These are phyloP conservation scores for Pogonocherus hispidulus DNA, from an alignment of 2,888 invertebrate species.

Conservation along the genomic window DNA sequence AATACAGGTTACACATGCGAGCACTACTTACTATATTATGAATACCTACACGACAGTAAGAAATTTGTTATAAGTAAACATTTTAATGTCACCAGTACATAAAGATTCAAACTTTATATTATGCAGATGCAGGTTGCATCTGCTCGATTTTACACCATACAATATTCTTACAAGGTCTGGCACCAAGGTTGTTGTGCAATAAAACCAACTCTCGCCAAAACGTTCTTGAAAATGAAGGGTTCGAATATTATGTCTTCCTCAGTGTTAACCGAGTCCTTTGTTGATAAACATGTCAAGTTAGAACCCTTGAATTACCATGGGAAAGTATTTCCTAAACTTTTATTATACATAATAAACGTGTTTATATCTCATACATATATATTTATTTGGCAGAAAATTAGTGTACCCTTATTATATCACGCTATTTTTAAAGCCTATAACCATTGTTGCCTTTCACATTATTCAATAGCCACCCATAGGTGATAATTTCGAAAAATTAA, in stretches of 20 bases:
- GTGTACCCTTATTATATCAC: conserved; percentile 41
- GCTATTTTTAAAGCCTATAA: conserved; percentile 34
- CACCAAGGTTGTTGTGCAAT: conserved; percentile 39
- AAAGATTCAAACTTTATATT: conserved; percentile 17
- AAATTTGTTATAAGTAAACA: too few species aligned
- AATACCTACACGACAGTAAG: too few species aligned
- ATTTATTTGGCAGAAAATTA: conserved; percentile 56
- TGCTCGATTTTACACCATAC: conserved; percentile 7
- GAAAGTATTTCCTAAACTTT: conserved; percentile 44
- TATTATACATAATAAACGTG: conserved; percentile 51
- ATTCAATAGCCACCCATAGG: not conserved
- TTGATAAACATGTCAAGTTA: conserved; percentile 58
- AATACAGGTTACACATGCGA: too few species aligned
- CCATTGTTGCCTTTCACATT: not conserved
- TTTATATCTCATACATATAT: conserved; percentile 44
- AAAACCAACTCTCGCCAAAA: conserved; percentile 41
- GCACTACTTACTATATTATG: too few species aligned
- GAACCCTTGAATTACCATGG: conserved; percentile 44
- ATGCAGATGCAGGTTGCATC: conserved; percentile 37
- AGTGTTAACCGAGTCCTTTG: conserved; percentile 35
- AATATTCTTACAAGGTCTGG: conserved; percentile 32
- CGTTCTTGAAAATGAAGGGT: conserved; percentile 42
- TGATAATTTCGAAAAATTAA: not conserved
- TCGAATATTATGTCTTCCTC: conserved; percentile 41
- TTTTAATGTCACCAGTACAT: too few species aligned